Base-by-base conservation (phyloP, 2,888 invertebrate species). In the Phalera bucephala region DNA sequence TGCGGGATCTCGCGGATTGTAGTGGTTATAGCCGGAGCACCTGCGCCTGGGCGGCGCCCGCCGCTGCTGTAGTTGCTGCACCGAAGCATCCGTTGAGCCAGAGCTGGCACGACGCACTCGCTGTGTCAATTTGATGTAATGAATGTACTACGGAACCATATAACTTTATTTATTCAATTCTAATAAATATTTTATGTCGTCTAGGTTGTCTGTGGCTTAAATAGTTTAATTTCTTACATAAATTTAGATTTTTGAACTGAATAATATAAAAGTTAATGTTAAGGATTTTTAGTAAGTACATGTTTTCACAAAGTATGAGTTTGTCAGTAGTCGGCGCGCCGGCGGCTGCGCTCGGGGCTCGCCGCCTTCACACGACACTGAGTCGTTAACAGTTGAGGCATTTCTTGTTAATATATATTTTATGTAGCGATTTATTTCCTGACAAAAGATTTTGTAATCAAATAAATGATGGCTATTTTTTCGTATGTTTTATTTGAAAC, bases 401-500 rank as follows among this genome's bases (percentile, higher is more conserved):
- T 78, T 80, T 80, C 76, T 80, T 81, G 80, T 81, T 81, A 61
- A 80, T 76, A 78, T 80, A 81, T 80, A 82, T 80, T 80, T 80
- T 82, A 85, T 80, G 81, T 84, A 82, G 81, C 85, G 71, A 80
- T 83, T 85, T 81, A 83, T 84, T 85, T 84, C 81, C 69, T 80
- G 83, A 84, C 82, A 68, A 81, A 80, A 74, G 67, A 77, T 83
- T 85, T 86, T 86, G 81, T 86, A 84, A 85, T 85, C 83, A 81
- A 85, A 85, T 86, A 86, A 86, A 86, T 79, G 78, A 85, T 86
- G 85, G 82, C 83, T 83, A 85, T 86, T 82, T 82, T 71, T 63
- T 58, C 39, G 29, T 40, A 21, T 45, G 35, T 73, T 68, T 75
- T 32, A 66, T 66, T 72, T 41, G 5, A 17, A 3, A 5, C 3